Conservation (phyloP, 1,140 invertebrate genomes). For the Drosophila athabasca region DNA sequence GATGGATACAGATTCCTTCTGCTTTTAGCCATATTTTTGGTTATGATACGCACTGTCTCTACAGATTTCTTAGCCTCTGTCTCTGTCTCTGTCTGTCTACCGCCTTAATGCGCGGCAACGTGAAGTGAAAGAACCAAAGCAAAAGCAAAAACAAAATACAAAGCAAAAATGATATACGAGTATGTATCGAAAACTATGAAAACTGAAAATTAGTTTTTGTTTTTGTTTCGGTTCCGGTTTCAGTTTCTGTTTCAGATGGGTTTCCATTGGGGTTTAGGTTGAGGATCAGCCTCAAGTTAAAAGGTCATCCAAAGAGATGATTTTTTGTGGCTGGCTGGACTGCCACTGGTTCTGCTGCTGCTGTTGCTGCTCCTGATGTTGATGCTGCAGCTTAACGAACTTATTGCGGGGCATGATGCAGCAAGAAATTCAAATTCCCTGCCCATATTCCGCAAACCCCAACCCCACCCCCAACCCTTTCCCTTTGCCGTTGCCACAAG, state of each 20-base stretch:
- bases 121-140: no score
- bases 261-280: no score
- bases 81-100: no score
- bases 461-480: background rate
- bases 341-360: slow-evolving; percentile 12
- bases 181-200: slow-evolving; percentile 18
- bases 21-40: background rate
- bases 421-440: slow-evolving; percentile 66
- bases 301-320: slow-evolving; percentile 51
- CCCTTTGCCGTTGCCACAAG: slow-evolving; percentile 26
- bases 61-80: no score
- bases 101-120: no score
- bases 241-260: slow-evolving; percentile 40
- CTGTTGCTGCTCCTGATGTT: slow-evolving; percentile 13
- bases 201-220: slow-evolving; percentile 71
- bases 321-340: slow-evolving; percentile 26
- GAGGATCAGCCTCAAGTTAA: slow-evolving; percentile 8
- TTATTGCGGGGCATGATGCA: slow-evolving; percentile 70
- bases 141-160: slow-evolving; percentile 14
- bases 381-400: slow-evolving; percentile 62
- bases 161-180: slow-evolving; percentile 10
- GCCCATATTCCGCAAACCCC: slow-evolving; percentile 1
- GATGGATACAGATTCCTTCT: no score
- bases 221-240: slow-evolving; percentile 20
- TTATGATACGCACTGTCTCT: slow-evolving; percentile 16